Evolutionary conservation across 1,140 invertebrate species (phyloP).

Genomic region (Drosophila suzukii): DNA sequence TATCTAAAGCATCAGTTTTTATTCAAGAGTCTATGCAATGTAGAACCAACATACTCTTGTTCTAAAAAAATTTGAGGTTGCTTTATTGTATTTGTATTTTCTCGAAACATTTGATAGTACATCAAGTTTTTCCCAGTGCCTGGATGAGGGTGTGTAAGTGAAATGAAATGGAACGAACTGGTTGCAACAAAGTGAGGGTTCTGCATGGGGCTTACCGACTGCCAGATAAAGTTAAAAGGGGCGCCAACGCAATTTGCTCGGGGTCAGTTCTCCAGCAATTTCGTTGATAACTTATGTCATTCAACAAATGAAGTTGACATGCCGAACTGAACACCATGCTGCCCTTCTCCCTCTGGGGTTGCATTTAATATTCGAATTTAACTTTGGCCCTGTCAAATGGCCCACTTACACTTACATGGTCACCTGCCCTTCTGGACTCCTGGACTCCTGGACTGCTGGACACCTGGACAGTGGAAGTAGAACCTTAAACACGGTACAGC

Average conservation of each 20-base stretch:
- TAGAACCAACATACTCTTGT: no score
- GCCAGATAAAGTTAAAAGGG: conserved; percentile 71
- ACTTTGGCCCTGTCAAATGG: conserved; percentile 70
- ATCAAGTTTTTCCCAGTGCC: not conserved
- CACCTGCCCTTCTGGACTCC: conserved; percentile 5
- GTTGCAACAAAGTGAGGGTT: conserved; percentile 45
- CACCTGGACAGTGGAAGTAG: not conserved
- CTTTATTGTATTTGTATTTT: not conserved
- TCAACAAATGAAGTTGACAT: conserved; percentile 81
- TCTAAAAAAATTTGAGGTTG: no score
- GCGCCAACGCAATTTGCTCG: conserved; percentile 75
- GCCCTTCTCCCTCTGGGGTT: conserved; percentile 22
- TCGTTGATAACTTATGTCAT: conserved; percentile 80
- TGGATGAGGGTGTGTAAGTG: conserved; percentile 60
- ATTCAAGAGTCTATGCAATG: no score
- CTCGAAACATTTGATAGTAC: not conserved
- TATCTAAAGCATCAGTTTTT: no score
- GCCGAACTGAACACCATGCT: conserved; percentile 4
- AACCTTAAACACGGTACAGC: conserved; percentile 47
- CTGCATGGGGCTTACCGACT: conserved; percentile 58
- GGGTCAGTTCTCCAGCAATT: conserved; percentile 75
- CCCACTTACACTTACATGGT: conserved; percentile 50
- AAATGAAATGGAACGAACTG: conserved; percentile 80
- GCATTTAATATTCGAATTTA: conserved; percentile 72
- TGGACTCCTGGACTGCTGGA: not conserved